These are phyloP conservation scores for Pammene fasciana DNA, from an alignment of 2,888 invertebrate genomes.

Conservation along the genomic window DNA sequence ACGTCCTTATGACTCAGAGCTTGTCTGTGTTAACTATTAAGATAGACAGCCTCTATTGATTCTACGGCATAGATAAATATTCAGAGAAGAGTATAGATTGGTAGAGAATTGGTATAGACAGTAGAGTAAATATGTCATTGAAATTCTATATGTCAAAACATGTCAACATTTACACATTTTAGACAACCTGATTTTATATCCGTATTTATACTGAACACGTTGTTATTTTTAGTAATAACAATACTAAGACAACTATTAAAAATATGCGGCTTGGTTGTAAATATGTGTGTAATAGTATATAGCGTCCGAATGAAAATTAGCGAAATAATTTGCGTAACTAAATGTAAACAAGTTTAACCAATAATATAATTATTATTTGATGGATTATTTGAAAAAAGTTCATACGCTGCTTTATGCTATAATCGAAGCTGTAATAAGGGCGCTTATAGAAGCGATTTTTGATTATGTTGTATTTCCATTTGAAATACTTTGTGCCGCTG, in stretches of 20 bases:
- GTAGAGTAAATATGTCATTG: background rate
- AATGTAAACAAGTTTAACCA: background rate
- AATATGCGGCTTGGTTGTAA: slow-evolving; percentile 4
- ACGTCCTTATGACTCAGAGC: too few species aligned
- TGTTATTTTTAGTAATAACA: slow-evolving; percentile 3
- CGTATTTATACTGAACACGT: background rate
- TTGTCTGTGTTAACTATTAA: too few species aligned
- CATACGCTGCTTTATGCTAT: slow-evolving; percentile 28
- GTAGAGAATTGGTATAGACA: background rate
- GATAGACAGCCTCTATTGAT: too few species aligned
- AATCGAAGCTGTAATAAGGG: slow-evolving; percentile 32
- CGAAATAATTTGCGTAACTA: too few species aligned
- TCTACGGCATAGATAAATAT: background rate
- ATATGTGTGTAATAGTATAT: slow-evolving; percentile 3
- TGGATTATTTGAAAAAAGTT: slow-evolving; percentile 32
- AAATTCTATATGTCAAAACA: slow-evolving; percentile 6
- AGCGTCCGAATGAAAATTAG: background rate
- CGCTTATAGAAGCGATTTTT: slow-evolving; percentile 3
- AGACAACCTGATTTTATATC: slow-evolving; percentile 23
- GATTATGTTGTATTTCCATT: slow-evolving; percentile 6
- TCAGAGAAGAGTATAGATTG: background rate
- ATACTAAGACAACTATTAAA: background rate
- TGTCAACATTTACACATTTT: slow-evolving; percentile 24
- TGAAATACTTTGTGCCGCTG: background rate
- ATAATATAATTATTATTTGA: background rate